A percentile compares a stretch with the other conserved stretches of the same genome.
phyloP scores from a whole-genome alignment of 1,140 invertebrate species.

The Choristoneura fumiferana region DNA sequence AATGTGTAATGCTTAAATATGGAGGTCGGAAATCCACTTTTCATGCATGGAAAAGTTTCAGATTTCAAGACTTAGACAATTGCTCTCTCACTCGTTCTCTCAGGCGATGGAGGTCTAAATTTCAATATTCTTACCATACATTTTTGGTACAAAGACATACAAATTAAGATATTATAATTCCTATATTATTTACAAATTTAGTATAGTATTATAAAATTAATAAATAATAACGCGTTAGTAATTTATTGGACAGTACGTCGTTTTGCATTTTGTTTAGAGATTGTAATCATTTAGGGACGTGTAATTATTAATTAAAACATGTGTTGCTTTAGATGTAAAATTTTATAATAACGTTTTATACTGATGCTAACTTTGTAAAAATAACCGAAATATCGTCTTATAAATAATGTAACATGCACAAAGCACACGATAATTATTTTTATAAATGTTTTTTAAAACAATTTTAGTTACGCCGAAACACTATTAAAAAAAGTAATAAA shows the following conservation, averaged over 20 bases:
- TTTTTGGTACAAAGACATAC: constrained; percentile 73
- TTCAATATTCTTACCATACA: constrained; percentile 47
- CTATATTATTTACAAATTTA: constrained; percentile 63
- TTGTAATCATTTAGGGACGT: constrained; percentile 51
- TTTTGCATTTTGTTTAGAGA: constrained; percentile 65
- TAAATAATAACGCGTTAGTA: constrained; percentile 47
- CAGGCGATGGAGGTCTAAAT: constrained; percentile 43
- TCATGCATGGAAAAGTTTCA: constrained; percentile 50
- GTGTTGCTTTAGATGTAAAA: constrained; percentile 55
- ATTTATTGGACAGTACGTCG: constrained; percentile 67
- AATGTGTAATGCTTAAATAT: constrained; percentile 52
- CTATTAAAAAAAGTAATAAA: neutral
- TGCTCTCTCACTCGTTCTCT: constrained; percentile 30
- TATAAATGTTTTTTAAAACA: constrained; percentile 4
- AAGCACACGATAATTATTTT: neutral
- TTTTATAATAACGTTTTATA: constrained; percentile 31
- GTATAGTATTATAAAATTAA: constrained; percentile 41
- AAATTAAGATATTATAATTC: constrained; percentile 65
- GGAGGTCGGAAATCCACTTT: constrained; percentile 58
- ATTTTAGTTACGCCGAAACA: neutral
- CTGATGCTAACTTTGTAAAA: constrained; percentile 25
- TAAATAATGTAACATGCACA: constrained; percentile 14
- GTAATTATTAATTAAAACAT: constrained; percentile 38
- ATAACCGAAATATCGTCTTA: constrained; percentile 22
- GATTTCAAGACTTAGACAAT: constrained; percentile 43